phyloP scores from a whole-genome alignment of 2,113 vertebrate species.

The Nannospalax galili region DNA sequence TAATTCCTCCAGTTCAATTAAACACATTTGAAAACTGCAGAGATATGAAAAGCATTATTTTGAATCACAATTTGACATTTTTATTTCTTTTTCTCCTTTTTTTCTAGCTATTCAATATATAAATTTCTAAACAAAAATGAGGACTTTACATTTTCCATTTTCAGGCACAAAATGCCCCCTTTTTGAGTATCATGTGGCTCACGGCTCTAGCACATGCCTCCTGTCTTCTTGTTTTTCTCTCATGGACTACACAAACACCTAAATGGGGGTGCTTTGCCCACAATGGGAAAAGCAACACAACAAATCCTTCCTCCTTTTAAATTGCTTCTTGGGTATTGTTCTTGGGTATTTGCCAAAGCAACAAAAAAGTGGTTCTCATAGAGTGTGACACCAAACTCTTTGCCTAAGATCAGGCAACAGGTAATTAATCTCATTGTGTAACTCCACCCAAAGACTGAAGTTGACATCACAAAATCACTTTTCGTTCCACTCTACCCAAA shows the following conservation, averaged over 20 bases:
- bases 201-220: not conserved
- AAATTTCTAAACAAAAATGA: constrained; percentile 38
- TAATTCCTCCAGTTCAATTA: constrained; percentile 83
- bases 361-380: not conserved
- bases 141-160: constrained; percentile 24
- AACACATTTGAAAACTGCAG: constrained; percentile 83
- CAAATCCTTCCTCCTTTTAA: not conserved
- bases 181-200: not conserved
- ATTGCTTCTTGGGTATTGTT: not conserved
- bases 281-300: not conserved
- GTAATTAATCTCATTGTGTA: not conserved
- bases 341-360: not conserved
- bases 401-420: not conserved
- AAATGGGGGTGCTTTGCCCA: not conserved
- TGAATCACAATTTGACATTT: constrained; percentile 77
- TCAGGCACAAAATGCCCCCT: not conserved
- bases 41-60: constrained; percentile 56
- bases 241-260: not conserved
- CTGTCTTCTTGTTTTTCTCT: not conserved
- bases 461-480: not conserved
- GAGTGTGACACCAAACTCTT: not conserved
- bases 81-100: not conserved
- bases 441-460: not conserved
- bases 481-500: not conserved
- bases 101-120: not conserved